Percentiles rank a stretch among this genome's conserved stretches.
phyloP scores from a whole-genome alignment of 2,113 vertebrate genomes.

The Pelusios castaneus region DNA sequence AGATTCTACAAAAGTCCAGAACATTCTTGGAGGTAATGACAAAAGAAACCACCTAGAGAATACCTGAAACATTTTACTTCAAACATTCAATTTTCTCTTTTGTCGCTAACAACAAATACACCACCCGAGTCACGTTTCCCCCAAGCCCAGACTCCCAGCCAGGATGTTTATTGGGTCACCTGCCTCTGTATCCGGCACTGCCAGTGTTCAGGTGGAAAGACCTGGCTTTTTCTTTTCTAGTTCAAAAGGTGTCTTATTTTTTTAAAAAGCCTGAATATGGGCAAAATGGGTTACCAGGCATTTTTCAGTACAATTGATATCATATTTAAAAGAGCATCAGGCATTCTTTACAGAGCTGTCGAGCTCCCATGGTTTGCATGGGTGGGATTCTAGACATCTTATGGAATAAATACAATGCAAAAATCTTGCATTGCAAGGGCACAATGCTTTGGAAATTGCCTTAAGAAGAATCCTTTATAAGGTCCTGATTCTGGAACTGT shows the following conservation, averaged over 20 bases:
- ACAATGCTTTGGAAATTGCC: rapidly evolving
- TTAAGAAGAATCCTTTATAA: neutral
- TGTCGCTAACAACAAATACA: no score
- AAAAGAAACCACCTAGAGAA: no score
- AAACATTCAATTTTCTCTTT: no score
- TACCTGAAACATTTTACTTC: no score
- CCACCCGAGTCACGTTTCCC: no score
- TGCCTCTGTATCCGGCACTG: no score
- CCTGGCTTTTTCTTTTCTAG: neutral
- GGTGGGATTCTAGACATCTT: neutral
- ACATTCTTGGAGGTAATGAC: no score
- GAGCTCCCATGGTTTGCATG: neutral
- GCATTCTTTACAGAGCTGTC: rapidly evolving
- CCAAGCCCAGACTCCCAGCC: no score
- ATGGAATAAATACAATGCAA: rapidly evolving
- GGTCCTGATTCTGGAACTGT: neutral
- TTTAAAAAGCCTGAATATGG: rapidly evolving
- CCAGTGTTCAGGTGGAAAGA: rapidly evolving
- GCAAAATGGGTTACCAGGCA: rapidly evolving
- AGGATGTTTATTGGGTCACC: no score
- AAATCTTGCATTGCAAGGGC: rapidly evolving
- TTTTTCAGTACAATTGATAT: neutral
- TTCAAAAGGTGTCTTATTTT: neutral
- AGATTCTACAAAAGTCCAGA: no score
- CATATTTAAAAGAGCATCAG: rapidly evolving